phyloP scores from a whole-genome alignment of 2,797 vertebrate species.

The Micromesistius poutassou region DNA sequence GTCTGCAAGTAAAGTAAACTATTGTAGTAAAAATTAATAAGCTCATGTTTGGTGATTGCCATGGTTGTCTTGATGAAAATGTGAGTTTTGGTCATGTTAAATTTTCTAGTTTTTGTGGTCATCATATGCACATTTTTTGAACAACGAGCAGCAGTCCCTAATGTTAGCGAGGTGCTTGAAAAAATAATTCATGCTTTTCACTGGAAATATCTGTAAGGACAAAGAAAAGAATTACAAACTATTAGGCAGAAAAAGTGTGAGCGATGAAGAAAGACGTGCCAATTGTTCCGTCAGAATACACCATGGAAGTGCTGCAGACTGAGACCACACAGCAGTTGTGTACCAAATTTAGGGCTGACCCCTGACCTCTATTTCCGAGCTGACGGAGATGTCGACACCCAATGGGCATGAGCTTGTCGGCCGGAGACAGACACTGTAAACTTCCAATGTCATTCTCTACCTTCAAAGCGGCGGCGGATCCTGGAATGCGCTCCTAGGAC shows the following conservation, averaged over 20 bases:
- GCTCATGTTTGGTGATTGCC: no score
- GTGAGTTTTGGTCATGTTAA: no score
- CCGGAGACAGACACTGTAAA: conserved; percentile 15
- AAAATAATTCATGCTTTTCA: no score
- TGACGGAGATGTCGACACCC: conserved; percentile 42
- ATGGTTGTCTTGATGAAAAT: no score
- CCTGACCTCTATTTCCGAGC: conserved; percentile 41
- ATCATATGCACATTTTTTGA: no score
- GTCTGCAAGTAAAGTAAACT: no score
- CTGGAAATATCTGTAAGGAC: no score
- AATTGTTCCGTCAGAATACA: conserved; percentile 32
- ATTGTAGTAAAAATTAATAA: no score
- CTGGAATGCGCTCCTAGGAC: conserved; percentile 30
- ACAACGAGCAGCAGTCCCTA: no score
- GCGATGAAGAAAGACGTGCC: neutral
- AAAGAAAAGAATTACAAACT: no score
- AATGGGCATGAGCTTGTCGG: conserved; percentile 35
- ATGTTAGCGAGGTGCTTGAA: no score
- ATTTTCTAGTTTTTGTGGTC: no score
- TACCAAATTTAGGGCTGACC: conserved; percentile 26
- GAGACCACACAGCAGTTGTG: conserved; percentile 24
- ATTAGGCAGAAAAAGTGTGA: neutral
- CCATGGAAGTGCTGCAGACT: conserved; percentile 7
- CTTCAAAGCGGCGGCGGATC: conserved; percentile 24
- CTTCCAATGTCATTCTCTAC: conserved; percentile 34